phyloP scores from a whole-genome alignment of 2,113 vertebrate genomes.

The Megaceryle torquata region DNA sequence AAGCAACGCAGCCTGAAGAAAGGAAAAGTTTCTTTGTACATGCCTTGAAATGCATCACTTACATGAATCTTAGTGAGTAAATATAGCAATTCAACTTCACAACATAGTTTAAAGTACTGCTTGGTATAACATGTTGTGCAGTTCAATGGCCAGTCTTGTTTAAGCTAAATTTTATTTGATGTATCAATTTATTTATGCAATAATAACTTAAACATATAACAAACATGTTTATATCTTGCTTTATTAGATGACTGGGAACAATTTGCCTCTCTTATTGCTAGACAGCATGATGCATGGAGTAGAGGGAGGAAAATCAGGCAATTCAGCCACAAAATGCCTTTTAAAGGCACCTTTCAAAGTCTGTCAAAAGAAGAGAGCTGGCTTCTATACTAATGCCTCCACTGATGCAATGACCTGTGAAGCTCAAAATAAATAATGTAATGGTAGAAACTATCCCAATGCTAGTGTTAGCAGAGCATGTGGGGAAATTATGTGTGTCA shows the following conservation, averaged over 20 bases:
- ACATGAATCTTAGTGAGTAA: background rate
- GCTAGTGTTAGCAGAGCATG: background rate
- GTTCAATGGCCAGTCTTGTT: background rate
- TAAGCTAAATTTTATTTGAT: background rate
- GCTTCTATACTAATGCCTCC: background rate
- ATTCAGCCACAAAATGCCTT: background rate
- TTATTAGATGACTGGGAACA: background rate
- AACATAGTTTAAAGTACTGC: background rate
- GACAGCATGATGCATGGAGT: background rate
- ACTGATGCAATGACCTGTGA: background rate
- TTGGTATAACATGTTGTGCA: background rate
- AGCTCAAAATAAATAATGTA: background rate
- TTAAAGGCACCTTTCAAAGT: background rate
- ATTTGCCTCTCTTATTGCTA: background rate
- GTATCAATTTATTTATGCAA: background rate
- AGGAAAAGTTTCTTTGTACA: background rate
- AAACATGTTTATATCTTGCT: background rate
- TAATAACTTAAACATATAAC: background rate
- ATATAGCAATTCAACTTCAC: background rate
- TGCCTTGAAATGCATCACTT: background rate
- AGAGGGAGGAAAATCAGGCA: rapidly evolving
- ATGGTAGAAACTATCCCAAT: background rate
- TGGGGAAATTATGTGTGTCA: too few relatives aligned
- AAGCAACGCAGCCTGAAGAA: background rate
- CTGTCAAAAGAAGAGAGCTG: background rate